phyloP scores from a whole-genome alignment of 2,113 vertebrate genomes.

The cat (Felis catus) region F.catus_Fca126_mat1.0 CM031415.1:156296001-156296500 shows the following conservation, averaged over 20 bases:
- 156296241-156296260: not conserved
- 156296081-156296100: not conserved
- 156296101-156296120: not conserved
- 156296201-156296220: not conserved
- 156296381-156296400: not conserved
- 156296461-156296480: not conserved
- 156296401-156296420: not conserved
- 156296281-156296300: not conserved
- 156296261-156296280: not conserved
- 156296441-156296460: not conserved
- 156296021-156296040: not conserved
- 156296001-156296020: not conserved
- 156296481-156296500: not conserved
- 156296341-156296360: not conserved
- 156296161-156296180: not conserved
- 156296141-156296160: not conserved
- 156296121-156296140: not conserved
- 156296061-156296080: not conserved
- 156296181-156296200: not conserved
- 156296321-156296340: not conserved
- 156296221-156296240: not conserved
- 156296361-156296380: not conserved
- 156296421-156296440: not conserved
- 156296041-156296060: not conserved
- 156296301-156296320: not conserved